Evolutionary conservation across 2,113 vertebrate species (phyloP), one percentile per base, ranked within the genome.

Genomic region (Ploceus nigricollis): DNA sequence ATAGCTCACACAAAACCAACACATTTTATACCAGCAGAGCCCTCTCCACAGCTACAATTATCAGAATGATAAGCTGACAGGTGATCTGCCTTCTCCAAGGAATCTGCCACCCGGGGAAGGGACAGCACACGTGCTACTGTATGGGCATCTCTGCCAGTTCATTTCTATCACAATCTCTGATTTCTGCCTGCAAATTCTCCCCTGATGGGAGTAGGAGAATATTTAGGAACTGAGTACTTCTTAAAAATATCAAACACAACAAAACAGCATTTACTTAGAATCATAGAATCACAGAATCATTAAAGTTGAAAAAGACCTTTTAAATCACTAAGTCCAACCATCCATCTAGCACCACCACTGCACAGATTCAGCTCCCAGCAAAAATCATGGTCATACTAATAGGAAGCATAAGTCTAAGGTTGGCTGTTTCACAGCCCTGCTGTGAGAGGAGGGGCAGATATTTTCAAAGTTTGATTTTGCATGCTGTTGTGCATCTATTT

Each of bases 51-150:
- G 47, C 19, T 48, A 7, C 39, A 84, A 1, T 79, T 60, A 76
- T 28, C 69, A 75, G 31, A 76, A 85, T 8, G 16, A 30, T 70
- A 81, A 65, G 6, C 22, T 70, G 64, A 42, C 33, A 75, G 23
- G 1, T 0, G n/a, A 68, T 60, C 30, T 89, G 33, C 61, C 73
- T 60, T 79, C 61, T 68, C 53, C 61, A 28, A 79, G 69, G 48
- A 42, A 75, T 70, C 47, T 30, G 28, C 39, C 47, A 70, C 18
- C 30, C 23, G 63, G 50, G 13, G 31, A 77, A 88, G 63, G 50
- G 11, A 58, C 21, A 11, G 60, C 37, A 57, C 44, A 48, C 0
- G 4, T 0, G 0, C 77, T 40, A 66, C 39, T 30, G 8, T 47
- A 24, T 13, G 30, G 48, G 42, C 65, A 85, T 37, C 11, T 85